phyloP scores from a whole-genome alignment of 2,888 invertebrate species.

The Spicauda simplicius region DNA sequence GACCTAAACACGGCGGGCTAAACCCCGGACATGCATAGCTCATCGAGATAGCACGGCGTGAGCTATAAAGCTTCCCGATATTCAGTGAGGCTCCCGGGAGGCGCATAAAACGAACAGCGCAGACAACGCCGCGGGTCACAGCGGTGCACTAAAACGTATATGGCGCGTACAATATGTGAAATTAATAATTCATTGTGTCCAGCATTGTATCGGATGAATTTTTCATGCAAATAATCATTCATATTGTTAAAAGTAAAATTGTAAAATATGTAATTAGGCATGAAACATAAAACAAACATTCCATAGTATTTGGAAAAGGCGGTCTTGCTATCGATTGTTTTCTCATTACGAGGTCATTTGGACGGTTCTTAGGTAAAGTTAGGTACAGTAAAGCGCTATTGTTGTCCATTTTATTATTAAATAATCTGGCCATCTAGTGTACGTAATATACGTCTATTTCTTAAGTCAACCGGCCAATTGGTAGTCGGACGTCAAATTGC shows the following conservation, averaged over 20 bases:
- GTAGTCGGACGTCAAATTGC: constrained; percentile 16
- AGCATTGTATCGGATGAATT: constrained; percentile 13
- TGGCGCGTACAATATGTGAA: constrained; percentile 27
- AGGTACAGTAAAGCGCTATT: too few species aligned
- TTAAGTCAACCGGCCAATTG: not conserved
- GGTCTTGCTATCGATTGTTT: too few species aligned
- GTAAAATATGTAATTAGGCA: too few species aligned
- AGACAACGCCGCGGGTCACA: constrained; percentile 41
- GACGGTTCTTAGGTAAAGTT: too few species aligned
- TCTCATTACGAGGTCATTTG: too few species aligned
- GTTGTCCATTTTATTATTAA: too few species aligned
- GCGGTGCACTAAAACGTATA: constrained; percentile 33
- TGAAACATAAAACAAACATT: too few species aligned
- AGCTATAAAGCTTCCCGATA: constrained; percentile 45
- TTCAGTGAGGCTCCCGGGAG: constrained; percentile 44
- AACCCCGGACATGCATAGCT: constrained; percentile 37
- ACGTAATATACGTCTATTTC: too few species aligned
- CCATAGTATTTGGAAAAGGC: too few species aligned
- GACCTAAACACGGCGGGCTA: constrained; percentile 26
- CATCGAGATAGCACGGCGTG: constrained; percentile 41
- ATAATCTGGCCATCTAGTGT: too few species aligned
- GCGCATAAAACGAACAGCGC: constrained; percentile 44
- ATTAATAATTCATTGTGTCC: constrained; percentile 35
- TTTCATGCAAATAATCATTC: constrained; percentile 5
- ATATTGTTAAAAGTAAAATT: not conserved